phyloP scores from a whole-genome alignment of 2,113 vertebrate genomes.

The Platichthys flesus region DNA sequence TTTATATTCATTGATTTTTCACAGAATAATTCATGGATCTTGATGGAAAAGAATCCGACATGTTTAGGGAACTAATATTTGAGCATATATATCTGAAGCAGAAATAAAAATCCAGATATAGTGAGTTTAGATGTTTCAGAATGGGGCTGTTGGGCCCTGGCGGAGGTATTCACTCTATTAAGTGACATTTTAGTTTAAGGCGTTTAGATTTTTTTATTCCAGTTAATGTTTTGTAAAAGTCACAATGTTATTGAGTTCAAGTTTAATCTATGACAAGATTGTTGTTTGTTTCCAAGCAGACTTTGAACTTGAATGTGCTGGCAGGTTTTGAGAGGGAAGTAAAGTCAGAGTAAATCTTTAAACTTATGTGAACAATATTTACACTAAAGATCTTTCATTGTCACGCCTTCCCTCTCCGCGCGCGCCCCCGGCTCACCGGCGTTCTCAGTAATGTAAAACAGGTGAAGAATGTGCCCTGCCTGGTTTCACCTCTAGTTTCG shows the following conservation, averaged over 20 bases:
- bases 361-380: too few relatives aligned
- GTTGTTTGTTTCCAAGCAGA: background rate
- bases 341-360: background rate
- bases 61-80: too few relatives aligned
- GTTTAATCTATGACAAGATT: background rate
- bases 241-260: background rate
- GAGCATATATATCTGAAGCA: too few relatives aligned
- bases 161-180: too few relatives aligned
- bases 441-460: slow-evolving; percentile 41
- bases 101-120: too few relatives aligned
- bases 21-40: too few relatives aligned
- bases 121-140: too few relatives aligned
- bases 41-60: too few relatives aligned
- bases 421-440: background rate
- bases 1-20: too few relatives aligned
- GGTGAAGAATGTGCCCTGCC: slow-evolving; percentile 70
- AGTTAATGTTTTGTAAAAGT: background rate
- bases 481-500: slow-evolving; percentile 74
- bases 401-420: background rate
- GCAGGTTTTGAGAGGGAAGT: background rate
- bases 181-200: too few relatives aligned
- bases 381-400: background rate
- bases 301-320: slow-evolving; percentile 20
- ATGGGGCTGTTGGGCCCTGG: too few relatives aligned
- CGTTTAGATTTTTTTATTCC: fast-evolving